phyloP scores from a whole-genome alignment of 1,140 invertebrate species.

The Hetaerina americana region DNA sequence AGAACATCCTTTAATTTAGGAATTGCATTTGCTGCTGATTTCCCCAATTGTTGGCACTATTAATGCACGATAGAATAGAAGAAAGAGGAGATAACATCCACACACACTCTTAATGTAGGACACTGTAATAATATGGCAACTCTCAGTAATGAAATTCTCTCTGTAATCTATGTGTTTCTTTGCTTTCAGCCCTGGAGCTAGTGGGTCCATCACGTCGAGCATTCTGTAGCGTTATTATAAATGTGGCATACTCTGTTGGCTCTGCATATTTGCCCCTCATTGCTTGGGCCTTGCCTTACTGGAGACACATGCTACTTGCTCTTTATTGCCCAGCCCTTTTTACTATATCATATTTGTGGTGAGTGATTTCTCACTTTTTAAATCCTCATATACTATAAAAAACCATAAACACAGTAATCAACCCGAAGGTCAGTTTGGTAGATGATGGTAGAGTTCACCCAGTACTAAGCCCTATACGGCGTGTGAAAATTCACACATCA shows the following conservation, averaged over 20 bases:
- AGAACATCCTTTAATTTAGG: neutral
- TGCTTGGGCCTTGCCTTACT: neutral
- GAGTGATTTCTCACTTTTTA: too few relatives aligned
- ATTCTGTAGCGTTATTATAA: neutral
- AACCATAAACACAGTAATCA: too few relatives aligned
- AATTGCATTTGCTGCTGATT: neutral
- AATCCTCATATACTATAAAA: too few relatives aligned
- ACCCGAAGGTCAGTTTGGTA: too few relatives aligned
- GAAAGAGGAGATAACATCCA: neutral
- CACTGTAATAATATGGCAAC: neutral
- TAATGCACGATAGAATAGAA: too few relatives aligned
- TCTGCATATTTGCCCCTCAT: neutral
- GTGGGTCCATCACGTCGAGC: neutral
- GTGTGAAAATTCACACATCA: too few relatives aligned
- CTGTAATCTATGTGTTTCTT: neutral
- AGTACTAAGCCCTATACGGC: too few relatives aligned
- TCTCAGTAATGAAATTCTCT: neutral
- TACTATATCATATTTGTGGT: neutral
- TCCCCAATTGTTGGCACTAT: too few relatives aligned
- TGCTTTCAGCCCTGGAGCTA: neutral
- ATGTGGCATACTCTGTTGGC: neutral
- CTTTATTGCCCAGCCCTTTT: neutral
- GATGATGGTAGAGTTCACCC: too few relatives aligned
- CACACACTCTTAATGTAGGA: neutral
- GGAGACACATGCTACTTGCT: neutral